Base-by-base conservation (phyloP, 2,888 invertebrate species). In the Cynaeus angustus region DNA sequence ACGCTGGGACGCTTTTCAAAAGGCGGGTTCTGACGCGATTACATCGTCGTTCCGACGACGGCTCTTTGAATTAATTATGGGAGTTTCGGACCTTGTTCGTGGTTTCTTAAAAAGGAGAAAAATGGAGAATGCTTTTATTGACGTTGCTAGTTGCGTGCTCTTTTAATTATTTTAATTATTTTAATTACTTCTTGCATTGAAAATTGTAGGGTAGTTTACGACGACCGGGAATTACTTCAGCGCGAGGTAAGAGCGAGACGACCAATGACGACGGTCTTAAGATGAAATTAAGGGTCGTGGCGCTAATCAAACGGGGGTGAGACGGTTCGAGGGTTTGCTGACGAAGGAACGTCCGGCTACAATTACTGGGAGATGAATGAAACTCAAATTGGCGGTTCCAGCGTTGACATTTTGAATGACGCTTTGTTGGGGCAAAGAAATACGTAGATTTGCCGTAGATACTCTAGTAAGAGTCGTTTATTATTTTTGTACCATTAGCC, bases 11-110 rank as follows among this genome's bases (percentile, higher is more conserved):
- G 45, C 41, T 26, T 41, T 64, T 53, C 14, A 50, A 62, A 62
- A 50, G 62, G 37, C 41, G 14, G 37, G 12, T 33, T 37, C 30
- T n/a, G 46, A 26, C 45, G 46, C 33, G 43, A 26, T 56, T 43
- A 43, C 56, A 26, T 26, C 26, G 56, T 33, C 37, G 45, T 58
- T 58, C 58, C 58, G 45, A 45, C 21, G 30, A 28, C 52, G 53
- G 8, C 53, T 14, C 59, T 38, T 43, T 43, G 64, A 53, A 64
- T 64, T 64, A 64, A 64, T 64, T 64, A 61, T 21, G 10, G 1
- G 16, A 9, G 50, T 61, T 16, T 30, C 30, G 37, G 53, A 9
- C 53, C 48, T 28, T 1, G 33, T 7, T 4, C 7, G 33, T 6
- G 33, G 33, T n/a, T 28, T 33, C 33, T 33, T 33, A 33, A 33